Base-by-base conservation (phyloP, 37 sponge, comb jelly and placozoan genomes). In the Geodia barretti region DNA sequence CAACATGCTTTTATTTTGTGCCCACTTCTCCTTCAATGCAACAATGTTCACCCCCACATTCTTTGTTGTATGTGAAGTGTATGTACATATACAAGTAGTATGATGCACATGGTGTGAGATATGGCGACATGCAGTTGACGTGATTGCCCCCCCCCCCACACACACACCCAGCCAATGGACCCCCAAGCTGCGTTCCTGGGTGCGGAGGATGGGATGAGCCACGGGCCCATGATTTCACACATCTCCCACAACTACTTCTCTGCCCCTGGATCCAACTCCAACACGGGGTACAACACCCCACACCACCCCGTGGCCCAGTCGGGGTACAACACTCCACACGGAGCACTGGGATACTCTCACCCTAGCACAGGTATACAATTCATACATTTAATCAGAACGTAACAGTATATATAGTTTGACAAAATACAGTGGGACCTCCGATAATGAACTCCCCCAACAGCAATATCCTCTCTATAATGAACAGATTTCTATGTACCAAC, bases 211-310 rank as follows among this genome's bases (percentile, higher is more conserved):
- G n/a, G n/a, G n/a, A n/a, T n/a, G n/a, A 47, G 54, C 54, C 54
- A 47, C 54, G 14, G 54, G 7, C 54, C 7, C 54, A 47, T 47
- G 54, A 47, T 47, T 7, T 47, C 54, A 47, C 54, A 47, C 54
- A 47, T 47, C 14, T 14, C 7, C 38, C 73, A 71, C 39, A n/a
- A n/a, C n/a, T n/a, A n/a, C n/a, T 24, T 71, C 33, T 38, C 33
- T 71, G 38, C 73, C 4, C 73, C 73, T 34, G 19, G 20, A 20
- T 36, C 36, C 14, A 34, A 31, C 8, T 38, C 73, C 38, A 34
- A 71, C 39, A 37, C 73, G 36, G 73, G 73, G 36, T 23, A 36
- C 73, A 34, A 71, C 38, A 71, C 73, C 36, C 73, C 73, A 34
- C n/a, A 23, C 9, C 11, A 14, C 54, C 54, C 54, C 54, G 39